Conservation (phyloP, 53 echinoderm and acorn worm species). For the Henricia sp. region DNA sequence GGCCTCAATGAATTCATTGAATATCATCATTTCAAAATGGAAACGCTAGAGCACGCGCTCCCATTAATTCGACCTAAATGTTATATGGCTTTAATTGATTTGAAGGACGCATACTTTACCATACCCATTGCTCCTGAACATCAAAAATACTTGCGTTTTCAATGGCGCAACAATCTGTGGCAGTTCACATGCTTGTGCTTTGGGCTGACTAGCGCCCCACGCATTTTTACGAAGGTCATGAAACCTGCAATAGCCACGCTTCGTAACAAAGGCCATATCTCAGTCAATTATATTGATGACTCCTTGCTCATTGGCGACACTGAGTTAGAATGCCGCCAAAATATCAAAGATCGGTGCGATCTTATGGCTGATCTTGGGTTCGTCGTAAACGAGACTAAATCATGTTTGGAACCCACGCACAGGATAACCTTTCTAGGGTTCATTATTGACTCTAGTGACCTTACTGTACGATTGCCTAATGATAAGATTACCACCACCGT, state of each 20-base stretch:
- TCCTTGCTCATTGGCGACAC: slow-evolving; percentile 6
- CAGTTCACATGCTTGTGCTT: no score
- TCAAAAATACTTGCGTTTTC: not conserved
- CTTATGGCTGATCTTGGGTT: not conserved
- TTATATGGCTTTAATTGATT: not conserved
- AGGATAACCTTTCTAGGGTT: not conserved
- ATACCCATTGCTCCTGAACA: not conserved
- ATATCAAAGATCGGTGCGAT: not conserved
- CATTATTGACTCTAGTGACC: not conserved
- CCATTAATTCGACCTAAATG: not conserved
- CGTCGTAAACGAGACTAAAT: not conserved
- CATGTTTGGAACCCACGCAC: not conserved
- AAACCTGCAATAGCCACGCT: slow-evolving; percentile 11
- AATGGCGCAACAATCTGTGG: not conserved
- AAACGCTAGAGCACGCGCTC: no score
- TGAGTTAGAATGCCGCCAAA: not conserved
- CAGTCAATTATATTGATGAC: slow-evolving; percentile 10
- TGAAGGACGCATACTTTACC: not conserved
- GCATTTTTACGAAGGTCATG: slow-evolving; percentile 7
- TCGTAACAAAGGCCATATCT: not conserved
- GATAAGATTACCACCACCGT: not conserved
- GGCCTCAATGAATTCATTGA: not conserved
- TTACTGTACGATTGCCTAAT: not conserved
- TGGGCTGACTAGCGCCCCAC: slow-evolving; percentile 5
- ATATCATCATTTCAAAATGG: no score